These are phyloP conservation scores for Peromyscus aztecus DNA, from an alignment of 2,797 vertebrate species.

Conservation along the genomic window DNA sequence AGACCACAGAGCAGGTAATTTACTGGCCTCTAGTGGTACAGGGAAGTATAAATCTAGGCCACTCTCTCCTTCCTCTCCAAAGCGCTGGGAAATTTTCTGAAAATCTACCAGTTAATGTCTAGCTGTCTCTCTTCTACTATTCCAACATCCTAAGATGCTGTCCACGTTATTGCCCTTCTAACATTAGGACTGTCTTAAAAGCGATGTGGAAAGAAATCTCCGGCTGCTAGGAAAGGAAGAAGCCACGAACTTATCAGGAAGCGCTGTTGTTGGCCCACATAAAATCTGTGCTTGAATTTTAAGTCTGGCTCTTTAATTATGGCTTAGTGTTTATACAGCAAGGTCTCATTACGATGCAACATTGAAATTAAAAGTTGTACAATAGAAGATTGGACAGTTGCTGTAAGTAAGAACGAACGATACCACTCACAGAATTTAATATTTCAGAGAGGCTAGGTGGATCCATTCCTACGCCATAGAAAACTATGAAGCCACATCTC, in stretches of 20 bases:
- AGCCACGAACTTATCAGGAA: background rate
- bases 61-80: background rate
- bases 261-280: background rate
- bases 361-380: conserved; percentile 41
- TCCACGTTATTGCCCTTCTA: background rate
- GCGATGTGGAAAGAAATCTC: background rate
- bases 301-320: conserved; percentile 56
- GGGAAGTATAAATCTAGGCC: conserved; percentile 3
- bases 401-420: conserved; percentile 47
- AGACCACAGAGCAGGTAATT: background rate
- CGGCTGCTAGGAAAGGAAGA: conserved; percentile 21
- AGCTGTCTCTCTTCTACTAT: background rate
- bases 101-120: background rate
- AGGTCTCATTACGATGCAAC: conserved; percentile 36
- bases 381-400: background rate
- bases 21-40: background rate
- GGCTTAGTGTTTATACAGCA: conserved; percentile 52
- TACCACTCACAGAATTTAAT: conserved; percentile 30
- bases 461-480: background rate
- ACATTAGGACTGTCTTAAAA: conserved; percentile 41
- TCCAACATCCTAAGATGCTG: background rate
- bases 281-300: conserved; percentile 38
- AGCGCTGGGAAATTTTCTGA: background rate
- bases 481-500: background rate
- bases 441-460: background rate